A percentile compares a stretch with the other conserved stretches of the same genome.
These are phyloP conservation scores for Coracias cyanogaster DNA, from an alignment of 2,797 vertebrate species.

Conservation along the genomic window DNA sequence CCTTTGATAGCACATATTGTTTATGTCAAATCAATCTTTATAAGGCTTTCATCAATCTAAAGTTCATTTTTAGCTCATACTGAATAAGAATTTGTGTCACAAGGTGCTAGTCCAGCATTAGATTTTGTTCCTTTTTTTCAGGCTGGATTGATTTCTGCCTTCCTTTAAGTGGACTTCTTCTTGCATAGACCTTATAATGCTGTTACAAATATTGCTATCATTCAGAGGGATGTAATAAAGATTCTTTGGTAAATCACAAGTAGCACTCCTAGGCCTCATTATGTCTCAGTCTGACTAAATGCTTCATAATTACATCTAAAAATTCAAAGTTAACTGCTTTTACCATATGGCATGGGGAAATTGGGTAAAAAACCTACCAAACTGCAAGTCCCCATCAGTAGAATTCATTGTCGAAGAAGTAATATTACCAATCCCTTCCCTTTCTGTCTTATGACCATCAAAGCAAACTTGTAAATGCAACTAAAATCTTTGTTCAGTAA, in stretches of 20 bases:
- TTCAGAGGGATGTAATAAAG: not conserved
- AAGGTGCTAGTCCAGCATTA: not conserved
- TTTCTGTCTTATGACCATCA: not conserved
- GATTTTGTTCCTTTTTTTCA: not conserved
- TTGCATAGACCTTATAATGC: not conserved
- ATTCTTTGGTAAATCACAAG: not conserved
- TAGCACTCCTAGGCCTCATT: not conserved
- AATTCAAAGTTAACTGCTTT: not conserved
- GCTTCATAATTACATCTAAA: not conserved
- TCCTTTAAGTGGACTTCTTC: not conserved
- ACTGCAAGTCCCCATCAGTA: rapidly evolving
- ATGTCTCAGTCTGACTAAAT: not conserved
- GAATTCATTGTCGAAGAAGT: rapidly evolving
- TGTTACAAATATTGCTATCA: not conserved
- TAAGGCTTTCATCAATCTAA: not conserved
- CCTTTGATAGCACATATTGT: not conserved
- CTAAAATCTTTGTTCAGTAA: not conserved
- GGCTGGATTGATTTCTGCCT: not conserved
- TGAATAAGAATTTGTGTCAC: not conserved
- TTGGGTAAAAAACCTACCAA: rapidly evolving
- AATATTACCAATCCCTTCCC: not conserved
- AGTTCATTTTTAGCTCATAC: not conserved
- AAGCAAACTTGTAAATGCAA: not conserved
- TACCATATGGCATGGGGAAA: not conserved
- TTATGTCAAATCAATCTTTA: constrained; percentile 10